phyloP scores from a whole-genome alignment of 2,113 vertebrate species.

The Bubo bubo region DNA sequence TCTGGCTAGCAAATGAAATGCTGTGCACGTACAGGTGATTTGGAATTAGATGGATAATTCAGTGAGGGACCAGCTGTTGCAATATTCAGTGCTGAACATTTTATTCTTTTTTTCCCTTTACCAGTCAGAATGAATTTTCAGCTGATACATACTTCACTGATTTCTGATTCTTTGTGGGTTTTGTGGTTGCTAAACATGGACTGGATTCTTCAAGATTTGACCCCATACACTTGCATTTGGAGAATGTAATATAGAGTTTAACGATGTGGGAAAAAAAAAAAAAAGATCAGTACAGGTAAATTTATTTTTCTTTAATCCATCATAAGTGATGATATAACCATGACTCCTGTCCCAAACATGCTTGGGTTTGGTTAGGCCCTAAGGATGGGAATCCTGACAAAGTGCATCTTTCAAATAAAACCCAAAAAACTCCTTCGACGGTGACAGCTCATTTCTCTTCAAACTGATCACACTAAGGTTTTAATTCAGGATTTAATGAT shows the following conservation, averaged over 20 bases:
- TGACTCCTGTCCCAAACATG: neutral
- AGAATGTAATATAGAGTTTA: neutral
- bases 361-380: neutral
- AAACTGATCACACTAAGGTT: neutral
- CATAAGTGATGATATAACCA: neutral
- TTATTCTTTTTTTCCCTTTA: neutral
- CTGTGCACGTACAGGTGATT: neutral
- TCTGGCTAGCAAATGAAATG: slow-evolving; percentile 27
- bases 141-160: neutral
- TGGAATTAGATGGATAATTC: neutral
- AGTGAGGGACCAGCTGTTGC: slow-evolving; percentile 12
- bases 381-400: neutral
- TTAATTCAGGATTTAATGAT: neutral
- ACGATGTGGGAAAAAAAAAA: neutral
- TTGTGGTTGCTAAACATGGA: neutral
- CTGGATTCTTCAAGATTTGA: neutral
- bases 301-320: neutral
- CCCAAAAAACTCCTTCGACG: neutral
- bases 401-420: neutral
- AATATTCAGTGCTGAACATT: neutral
- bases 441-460: neutral
- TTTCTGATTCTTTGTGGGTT: neutral
- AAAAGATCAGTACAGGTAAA: neutral
- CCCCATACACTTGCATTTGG: neutral
- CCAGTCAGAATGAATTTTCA: neutral